Evolutionary conservation across 30 jellyfish, hydroid and myxozoan species (phyloP).

Genomic region (Aurelia aurita): DNA sequence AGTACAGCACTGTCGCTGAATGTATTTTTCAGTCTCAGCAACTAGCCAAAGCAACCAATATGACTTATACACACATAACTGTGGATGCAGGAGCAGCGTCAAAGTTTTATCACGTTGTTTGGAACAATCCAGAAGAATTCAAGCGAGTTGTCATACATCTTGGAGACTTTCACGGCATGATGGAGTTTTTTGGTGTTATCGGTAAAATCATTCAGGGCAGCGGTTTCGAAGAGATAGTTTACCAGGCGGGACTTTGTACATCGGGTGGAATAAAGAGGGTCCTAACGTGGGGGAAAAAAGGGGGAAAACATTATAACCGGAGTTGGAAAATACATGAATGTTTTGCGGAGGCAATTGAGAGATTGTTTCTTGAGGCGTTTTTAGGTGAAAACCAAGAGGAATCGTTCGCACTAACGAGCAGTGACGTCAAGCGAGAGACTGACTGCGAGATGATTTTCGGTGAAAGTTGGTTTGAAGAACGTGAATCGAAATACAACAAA

Average conservation of each 20-base stretch:
- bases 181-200: constrained; percentile 13
- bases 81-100: constrained; percentile 24
- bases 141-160: not conserved
- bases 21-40: no score
- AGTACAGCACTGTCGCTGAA: no score
- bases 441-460: no score
- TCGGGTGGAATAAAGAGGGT: constrained; percentile 36
- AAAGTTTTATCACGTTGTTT: constrained; percentile 26
- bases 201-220: constrained; percentile 26
- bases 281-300: no score
- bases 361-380: not conserved
- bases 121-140: constrained; percentile 18
- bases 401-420: not conserved
- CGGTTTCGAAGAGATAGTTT: constrained; percentile 47
- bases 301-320: constrained; percentile 48
- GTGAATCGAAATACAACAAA: no score
- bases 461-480: no score
- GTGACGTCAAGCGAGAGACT: not conserved
- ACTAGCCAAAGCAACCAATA: no score
- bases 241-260: constrained; percentile 39
- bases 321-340: constrained; percentile 44
- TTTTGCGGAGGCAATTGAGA: constrained; percentile 26
- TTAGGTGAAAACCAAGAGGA: not conserved
- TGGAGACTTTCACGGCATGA: not conserved
- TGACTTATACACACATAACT: no score